Conservation (phyloP, 1,140 invertebrate genomes). For the Trichogramma pretiosum region DNA sequence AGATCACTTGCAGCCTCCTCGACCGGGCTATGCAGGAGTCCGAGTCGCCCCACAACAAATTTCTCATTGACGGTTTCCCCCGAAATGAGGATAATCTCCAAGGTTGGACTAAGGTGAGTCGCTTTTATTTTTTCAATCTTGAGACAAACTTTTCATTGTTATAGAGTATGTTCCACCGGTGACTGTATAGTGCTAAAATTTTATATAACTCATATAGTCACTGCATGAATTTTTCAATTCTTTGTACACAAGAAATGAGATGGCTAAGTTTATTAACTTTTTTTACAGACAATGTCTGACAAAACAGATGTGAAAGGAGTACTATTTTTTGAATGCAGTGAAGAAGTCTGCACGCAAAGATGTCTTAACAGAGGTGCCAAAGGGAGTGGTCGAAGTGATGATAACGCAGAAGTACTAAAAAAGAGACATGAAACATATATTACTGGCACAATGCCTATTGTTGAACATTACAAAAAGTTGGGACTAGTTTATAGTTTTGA, state of each 20-base stretch:
- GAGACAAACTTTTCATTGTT: too few relatives aligned
- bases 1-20: constrained; percentile 92
- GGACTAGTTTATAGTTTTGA: constrained; percentile 73
- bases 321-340: constrained; percentile 84
- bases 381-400: constrained; percentile 88
- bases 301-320: constrained; percentile 84
- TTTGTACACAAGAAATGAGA: too few relatives aligned
- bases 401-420: constrained; percentile 83
- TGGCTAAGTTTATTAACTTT: constrained; percentile 3
- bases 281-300: constrained; percentile 61
- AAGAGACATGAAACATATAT: constrained; percentile 88
- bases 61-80: constrained; percentile 98
- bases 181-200: too few relatives aligned
- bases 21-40: constrained; percentile 71
- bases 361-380: constrained; percentile 78
- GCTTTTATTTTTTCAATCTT: not conserved
- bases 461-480: constrained; percentile 69
- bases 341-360: constrained; percentile 74
- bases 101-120: constrained; percentile 73
- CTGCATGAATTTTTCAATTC: too few relatives aligned
- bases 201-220: too few relatives aligned
- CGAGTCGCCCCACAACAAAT: constrained; percentile 53
- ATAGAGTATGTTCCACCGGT: too few relatives aligned
- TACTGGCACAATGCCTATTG: constrained; percentile 88
- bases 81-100: constrained; percentile 94